Evolutionary conservation across 2,888 invertebrate species (phyloP), one percentile per base, ranked within the genome.

Genomic region (Chrysomela aeneicollis): DNA sequence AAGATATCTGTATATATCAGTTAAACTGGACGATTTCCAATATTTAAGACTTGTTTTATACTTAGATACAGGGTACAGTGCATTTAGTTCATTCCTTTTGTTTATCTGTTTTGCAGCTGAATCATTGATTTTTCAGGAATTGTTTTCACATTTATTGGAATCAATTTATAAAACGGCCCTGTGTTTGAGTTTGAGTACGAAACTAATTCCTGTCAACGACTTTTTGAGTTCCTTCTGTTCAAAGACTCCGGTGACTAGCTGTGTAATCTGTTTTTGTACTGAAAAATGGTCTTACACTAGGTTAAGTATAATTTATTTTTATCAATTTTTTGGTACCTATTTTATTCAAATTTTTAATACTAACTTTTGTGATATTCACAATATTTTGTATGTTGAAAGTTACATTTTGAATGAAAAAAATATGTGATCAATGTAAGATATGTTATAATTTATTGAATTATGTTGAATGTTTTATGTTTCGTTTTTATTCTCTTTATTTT

Each of bases 371-470:
- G 67, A 71, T 69, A 66, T 59, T 66, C 66, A 62, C 65, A 57
- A 67, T 50, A 53, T 59, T 63, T 66, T 57, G 47, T 47, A 61
- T 70, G 59, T 65, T 61, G 30, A 58, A 60, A 58, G 64, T 65
- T 63, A 63, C 58, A 57, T 63, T 67, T 62, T 59, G 21, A 63
- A 64, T 61, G 52, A 51, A 42, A 42, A 15, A 65, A 70, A 58
- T 66, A 65, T 71, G 67, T 73, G 64, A 67, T 67, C 68, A 66
- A 69, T 71, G 72, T 72, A 68, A 69, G 63, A 69, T 72, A 71
- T 65, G 59, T 69, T 66, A 66, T 71, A 63, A 66, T 71, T 69
- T 71, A 66, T 64, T 70, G 42, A 66, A 58, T 66, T 69, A 59
- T 61, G 66, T 63, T 66, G 42, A 53, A 46, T 69, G 52, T 59